phyloP scores from a whole-genome alignment of 2,888 invertebrate genomes.

The Tetragnatha montana region DNA sequence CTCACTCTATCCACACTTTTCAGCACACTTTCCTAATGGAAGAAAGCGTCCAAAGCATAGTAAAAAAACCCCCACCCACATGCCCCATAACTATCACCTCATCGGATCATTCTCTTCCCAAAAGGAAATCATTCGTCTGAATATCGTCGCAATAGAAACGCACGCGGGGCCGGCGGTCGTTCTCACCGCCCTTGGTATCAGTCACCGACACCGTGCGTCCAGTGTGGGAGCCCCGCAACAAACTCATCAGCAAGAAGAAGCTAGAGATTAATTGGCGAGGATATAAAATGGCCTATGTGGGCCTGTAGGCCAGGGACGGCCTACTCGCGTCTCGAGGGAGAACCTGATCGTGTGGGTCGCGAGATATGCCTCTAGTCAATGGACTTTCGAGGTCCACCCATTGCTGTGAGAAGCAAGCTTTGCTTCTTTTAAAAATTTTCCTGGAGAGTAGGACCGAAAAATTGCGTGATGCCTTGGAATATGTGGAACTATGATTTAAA shows the following conservation, averaged over 20 bases:
- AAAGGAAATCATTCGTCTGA: slow-evolving; percentile 3
- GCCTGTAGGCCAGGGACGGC: slow-evolving; percentile 60
- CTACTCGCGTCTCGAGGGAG: slow-evolving; percentile 39
- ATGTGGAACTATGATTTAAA: too few species aligned
- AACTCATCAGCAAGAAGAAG: slow-evolving; percentile 5
- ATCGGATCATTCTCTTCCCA: neutral
- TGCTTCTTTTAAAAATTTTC: too few species aligned
- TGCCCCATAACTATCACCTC: neutral
- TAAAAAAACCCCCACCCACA: neutral
- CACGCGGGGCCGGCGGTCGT: slow-evolving; percentile 16
- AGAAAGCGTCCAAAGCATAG: too few species aligned
- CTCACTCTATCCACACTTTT: too few species aligned
- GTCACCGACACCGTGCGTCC: slow-evolving; percentile 50
- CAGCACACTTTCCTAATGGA: too few species aligned
- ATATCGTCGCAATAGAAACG: neutral
- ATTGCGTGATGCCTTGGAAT: too few species aligned
- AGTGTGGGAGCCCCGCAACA: slow-evolving; percentile 14
- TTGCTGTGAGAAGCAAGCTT: neutral
- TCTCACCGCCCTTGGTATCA: slow-evolving; percentile 57
- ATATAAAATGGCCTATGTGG: slow-evolving; percentile 56
- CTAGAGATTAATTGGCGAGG: slow-evolving; percentile 30
- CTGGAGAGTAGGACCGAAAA: too few species aligned
- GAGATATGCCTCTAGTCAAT: slow-evolving; percentile 48
- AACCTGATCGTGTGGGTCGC: slow-evolving; percentile 30
- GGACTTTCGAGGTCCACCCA: slow-evolving; percentile 41